These are phyloP conservation scores for Colius striatus DNA, from an alignment of 2,113 vertebrate species.

Conservation along the genomic window DNA sequence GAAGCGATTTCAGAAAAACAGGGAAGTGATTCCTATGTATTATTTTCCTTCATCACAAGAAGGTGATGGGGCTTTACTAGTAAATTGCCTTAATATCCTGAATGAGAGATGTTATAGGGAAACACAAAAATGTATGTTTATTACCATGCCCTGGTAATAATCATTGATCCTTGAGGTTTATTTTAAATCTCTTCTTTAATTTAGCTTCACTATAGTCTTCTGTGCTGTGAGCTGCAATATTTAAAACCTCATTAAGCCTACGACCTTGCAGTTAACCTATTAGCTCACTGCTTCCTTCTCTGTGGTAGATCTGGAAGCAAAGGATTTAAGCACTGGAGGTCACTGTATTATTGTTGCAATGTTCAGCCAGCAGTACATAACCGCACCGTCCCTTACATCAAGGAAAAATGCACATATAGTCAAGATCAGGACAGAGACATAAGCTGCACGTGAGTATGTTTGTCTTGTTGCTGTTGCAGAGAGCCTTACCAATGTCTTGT, in stretches of 20 bases:
- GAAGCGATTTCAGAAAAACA: not conserved
- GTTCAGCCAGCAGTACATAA: not conserved
- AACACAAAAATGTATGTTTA: not conserved
- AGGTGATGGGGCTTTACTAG: not conserved
- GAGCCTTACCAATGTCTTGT: not conserved
- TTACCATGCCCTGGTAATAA: not conserved
- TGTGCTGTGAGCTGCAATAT: not conserved
- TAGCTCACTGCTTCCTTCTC: not conserved
- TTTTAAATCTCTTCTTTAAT: not conserved
- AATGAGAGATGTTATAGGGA: not conserved
- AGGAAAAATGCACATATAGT: not conserved
- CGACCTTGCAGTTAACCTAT: slow-evolving; percentile 6
- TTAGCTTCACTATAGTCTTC: not conserved
- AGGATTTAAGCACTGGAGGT: not conserved
- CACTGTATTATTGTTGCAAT: not conserved
- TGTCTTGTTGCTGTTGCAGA: not conserved
- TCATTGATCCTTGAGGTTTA: not conserved
- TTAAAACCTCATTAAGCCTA: slow-evolving; percentile 33
- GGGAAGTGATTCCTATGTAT: not conserved
- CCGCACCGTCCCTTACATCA: not conserved
- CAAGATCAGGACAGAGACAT: not conserved
- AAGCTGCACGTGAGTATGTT: not conserved
- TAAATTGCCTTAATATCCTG: not conserved
- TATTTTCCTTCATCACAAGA: not conserved
- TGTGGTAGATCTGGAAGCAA: not conserved